Conservation (phyloP, 2,888 invertebrate species). For the Xanthostigma xanthostigma region DNA sequence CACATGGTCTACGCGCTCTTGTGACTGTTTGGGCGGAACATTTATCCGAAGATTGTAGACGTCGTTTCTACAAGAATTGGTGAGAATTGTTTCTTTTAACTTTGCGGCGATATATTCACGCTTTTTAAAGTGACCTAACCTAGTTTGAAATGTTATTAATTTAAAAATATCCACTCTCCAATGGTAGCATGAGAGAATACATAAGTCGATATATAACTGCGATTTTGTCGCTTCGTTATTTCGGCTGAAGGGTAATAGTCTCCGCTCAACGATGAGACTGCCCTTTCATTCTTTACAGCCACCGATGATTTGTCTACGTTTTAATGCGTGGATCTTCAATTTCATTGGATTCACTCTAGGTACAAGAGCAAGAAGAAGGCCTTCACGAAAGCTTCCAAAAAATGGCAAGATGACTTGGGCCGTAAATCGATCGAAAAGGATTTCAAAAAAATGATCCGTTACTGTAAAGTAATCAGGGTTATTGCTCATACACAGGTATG, state of each 20-base stretch:
- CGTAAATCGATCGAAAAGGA: conserved; percentile 94
- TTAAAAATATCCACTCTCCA: conserved; percentile 41
- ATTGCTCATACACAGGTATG: conserved; percentile 94
- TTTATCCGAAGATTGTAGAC: conserved; percentile 93
- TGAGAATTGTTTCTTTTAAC: conserved; percentile 32
- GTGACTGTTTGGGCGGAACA: conserved; percentile 98
- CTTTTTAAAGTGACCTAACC: conserved; percentile 4
- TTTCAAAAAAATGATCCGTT: conserved; percentile 93
- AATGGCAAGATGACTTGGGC: conserved; percentile 96
- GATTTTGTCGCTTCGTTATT: too few species aligned
- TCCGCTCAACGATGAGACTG: conserved; percentile 63
- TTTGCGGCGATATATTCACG: not conserved
- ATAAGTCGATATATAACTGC: conserved; percentile 19
- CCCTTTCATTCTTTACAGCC: conserved; percentile 32
- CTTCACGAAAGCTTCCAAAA: conserved; percentile 94
- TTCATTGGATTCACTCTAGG: conserved; percentile 40
- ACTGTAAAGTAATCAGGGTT: conserved; percentile 92
- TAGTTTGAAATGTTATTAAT: conserved; percentile 16
- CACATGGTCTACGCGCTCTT: conserved; percentile 86
- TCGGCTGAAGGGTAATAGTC: conserved; percentile 26
- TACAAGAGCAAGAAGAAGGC: conserved; percentile 99
- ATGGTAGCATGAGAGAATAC: conserved; percentile 51
- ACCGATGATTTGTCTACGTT: conserved; percentile 12
- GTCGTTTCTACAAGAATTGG: conserved; percentile 99
- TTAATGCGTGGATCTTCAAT: not conserved